Evolutionary conservation across 2,888 invertebrate species (phyloP).

Genomic region (Sinotaia quadrata): DNA sequence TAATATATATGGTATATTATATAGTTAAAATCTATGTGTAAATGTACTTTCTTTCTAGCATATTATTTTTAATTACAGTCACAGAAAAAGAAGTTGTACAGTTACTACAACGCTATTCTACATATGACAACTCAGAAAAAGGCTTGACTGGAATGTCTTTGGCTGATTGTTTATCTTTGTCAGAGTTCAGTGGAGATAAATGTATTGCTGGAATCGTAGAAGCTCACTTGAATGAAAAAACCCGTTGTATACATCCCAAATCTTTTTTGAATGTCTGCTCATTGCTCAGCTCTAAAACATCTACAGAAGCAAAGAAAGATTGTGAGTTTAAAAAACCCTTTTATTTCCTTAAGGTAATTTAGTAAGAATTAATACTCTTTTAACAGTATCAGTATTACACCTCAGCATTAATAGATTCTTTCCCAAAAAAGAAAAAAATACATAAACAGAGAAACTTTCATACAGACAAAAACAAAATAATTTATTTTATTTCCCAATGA

Average conservation of each 20-base stretch:
- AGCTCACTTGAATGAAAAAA: constrained; percentile 40
- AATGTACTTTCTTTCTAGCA: too few relatives aligned
- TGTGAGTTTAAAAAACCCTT: constrained; percentile 37
- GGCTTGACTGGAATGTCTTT: constrained; percentile 48
- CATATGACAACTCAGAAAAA: constrained; percentile 46
- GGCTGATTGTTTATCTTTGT: constrained; percentile 49
- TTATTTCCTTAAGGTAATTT: background rate
- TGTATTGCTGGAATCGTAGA: constrained; percentile 51
- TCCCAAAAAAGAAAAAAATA: too few relatives aligned
- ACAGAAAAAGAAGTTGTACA: constrained; percentile 44
- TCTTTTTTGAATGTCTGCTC: constrained; percentile 52
- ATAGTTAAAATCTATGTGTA: too few relatives aligned
- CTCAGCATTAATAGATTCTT: too few relatives aligned
- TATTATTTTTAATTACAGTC: constrained; percentile 45
- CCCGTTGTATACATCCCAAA: constrained; percentile 47
- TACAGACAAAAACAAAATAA: too few relatives aligned
- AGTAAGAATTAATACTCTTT: background rate
- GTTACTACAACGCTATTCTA: constrained; percentile 47
- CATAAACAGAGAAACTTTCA: too few relatives aligned
- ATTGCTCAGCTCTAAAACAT: constrained; percentile 47
- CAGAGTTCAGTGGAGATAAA: constrained; percentile 55
- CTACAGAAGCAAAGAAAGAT: constrained; percentile 51
- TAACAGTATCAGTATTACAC: background rate
- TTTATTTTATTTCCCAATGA: too few relatives aligned
- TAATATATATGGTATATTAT: too few relatives aligned